Base-by-base conservation (phyloP, 2,888 invertebrate genomes). In the Smittia sp. region DNA sequence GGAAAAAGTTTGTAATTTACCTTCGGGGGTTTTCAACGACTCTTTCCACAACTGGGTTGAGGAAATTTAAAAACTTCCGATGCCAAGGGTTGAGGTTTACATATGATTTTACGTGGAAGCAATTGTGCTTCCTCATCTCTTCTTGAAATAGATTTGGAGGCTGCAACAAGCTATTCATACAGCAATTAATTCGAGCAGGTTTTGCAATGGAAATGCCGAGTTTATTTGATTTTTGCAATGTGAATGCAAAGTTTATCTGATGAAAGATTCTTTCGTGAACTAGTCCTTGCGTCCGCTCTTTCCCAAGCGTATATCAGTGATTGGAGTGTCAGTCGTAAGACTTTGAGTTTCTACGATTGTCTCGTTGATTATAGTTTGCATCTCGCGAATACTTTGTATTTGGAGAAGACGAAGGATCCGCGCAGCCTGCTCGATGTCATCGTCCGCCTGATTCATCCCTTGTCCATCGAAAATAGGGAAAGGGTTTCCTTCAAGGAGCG, bases 301-400 rank as follows among this genome's bases (percentile, higher is more conserved):
- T 70, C 98, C 98, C 65, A 98, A 84, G 80, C 90, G 91, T 0
- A 96, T 94, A 80, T 98, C 96, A 75, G 98, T 98, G 84, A 95
- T 95, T 1, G 98, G 98, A 85, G 98, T 92, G 85, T 98, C 92
- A 2, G 98, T 98, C 0, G 98, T 98, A 1, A 98, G 85, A 75
- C 85, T 88, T 84, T 99, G 99, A 1, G 96, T 93, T 62, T 89
- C 87, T 1, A 98, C 98, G 76, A 99, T 91, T 0, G 94, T 89
- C 81, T 97, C 94, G 82, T 99, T 99, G 69, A 98, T 96, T 78
- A 87, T 88, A 0, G 96, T 97, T 81, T 99, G 98, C 68, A 98
- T 85, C 76, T 82, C 77, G 0, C 83, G 80, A 1, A 82, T 75
- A 70, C 80, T 81, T 76, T 81, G 81, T 62, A 75, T 32, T 80